phyloP scores from a whole-genome alignment of 2,113 vertebrate genomes.

The Poecile atricapillus region DNA sequence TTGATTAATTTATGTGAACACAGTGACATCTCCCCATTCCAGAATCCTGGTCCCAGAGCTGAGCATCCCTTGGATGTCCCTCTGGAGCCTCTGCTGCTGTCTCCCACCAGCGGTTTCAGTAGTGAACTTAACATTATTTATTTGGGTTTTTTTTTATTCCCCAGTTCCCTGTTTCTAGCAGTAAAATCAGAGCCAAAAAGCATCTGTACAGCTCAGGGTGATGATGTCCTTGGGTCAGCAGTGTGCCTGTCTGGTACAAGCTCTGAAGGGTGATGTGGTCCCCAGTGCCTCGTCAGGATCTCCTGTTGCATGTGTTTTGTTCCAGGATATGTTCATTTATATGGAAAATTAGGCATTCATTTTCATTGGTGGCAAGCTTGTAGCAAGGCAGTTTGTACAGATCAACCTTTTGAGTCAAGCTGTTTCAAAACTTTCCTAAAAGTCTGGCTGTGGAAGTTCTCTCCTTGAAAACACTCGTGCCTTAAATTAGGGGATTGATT shows the following conservation, averaged over 20 bases:
- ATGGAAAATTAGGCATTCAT: not conserved
- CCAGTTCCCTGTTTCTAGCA: not conserved
- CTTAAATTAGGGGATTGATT: not conserved
- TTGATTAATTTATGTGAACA: not conserved
- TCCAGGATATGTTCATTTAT: not conserved
- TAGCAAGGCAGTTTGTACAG: not conserved
- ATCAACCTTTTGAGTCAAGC: not conserved
- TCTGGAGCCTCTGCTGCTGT: not conserved
- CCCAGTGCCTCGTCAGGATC: not conserved
- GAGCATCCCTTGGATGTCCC: not conserved
- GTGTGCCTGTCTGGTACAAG: not conserved
- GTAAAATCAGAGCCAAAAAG: not conserved
- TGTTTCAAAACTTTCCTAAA: not conserved
- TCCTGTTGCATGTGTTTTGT: not conserved
- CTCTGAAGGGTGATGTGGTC: not conserved
- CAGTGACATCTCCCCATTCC: not conserved
- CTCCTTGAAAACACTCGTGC: not conserved
- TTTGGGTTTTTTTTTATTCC: not conserved
- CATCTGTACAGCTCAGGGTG: not conserved
- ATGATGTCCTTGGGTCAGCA: accelerated
- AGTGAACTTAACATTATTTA: accelerated
- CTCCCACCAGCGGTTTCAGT: not conserved
- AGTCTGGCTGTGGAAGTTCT: not conserved
- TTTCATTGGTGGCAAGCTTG: accelerated
- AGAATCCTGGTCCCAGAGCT: not conserved